These are phyloP conservation scores for Melieria omissa DNA, from an alignment of 2,888 invertebrate genomes.

Conservation along the genomic window DNA sequence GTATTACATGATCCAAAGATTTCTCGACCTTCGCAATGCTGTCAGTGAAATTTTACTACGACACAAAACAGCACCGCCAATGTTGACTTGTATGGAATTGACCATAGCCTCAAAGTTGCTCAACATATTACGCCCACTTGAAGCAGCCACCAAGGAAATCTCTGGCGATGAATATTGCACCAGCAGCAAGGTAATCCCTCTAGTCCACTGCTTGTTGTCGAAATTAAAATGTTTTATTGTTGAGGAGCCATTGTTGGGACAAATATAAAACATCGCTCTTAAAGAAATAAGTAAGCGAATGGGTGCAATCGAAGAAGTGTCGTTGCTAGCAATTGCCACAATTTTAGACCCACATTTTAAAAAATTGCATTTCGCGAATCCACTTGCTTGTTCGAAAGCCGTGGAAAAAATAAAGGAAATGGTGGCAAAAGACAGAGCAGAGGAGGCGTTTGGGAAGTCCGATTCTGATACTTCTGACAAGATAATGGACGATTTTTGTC, in stretches of 20 bases:
- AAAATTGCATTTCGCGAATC: too few species aligned
- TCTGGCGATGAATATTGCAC: constrained; percentile 6
- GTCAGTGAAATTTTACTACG: constrained; percentile 32
- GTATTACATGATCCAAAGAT: constrained; percentile 31
- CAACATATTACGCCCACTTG: constrained; percentile 12
- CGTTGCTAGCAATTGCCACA: constrained; percentile 17
- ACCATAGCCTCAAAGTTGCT: constrained; percentile 8
- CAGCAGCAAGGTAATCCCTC: constrained; percentile 4
- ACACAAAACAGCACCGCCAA: constrained; percentile 32
- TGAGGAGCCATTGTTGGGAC: not conserved
- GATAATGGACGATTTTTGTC: too few species aligned
- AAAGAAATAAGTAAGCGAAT: constrained; percentile 11
- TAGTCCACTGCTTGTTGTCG: not conserved
- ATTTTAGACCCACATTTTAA: constrained; percentile 27
- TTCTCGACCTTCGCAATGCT: constrained; percentile 28
- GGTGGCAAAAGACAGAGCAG: too few species aligned
- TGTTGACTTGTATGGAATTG: constrained; percentile 23
- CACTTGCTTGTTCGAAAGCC: too few species aligned
- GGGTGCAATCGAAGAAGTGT: constrained; percentile 12
- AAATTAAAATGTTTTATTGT: not conserved
- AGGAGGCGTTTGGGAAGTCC: too few species aligned
- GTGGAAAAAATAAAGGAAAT: too few species aligned
- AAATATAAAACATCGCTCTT: constrained; percentile 12
- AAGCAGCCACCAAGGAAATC: constrained; percentile 8
- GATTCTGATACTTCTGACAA: too few species aligned